These are phyloP conservation scores for Periophthalmus modestus DNA, from an alignment of 2,113 vertebrate genomes.

Conservation along the genomic window DNA sequence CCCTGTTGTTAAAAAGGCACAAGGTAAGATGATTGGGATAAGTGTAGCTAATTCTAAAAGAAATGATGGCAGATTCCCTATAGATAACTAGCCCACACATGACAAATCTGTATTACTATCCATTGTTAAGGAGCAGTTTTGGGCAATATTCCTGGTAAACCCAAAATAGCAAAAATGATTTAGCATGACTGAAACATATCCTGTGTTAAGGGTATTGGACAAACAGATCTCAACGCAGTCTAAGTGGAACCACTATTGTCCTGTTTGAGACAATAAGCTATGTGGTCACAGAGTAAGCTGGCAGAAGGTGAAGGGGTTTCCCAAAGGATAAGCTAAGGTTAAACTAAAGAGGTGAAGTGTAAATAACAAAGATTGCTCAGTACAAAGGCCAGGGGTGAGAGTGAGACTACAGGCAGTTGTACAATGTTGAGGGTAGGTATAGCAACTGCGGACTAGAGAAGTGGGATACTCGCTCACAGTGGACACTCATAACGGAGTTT, in stretches of 20 bases:
- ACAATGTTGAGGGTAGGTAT: not conserved
- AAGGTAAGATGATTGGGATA: constrained; percentile 55
- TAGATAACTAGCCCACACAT: constrained; percentile 26
- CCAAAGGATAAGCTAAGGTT: not conserved
- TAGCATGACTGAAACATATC: not conserved
- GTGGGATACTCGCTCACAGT: not conserved
- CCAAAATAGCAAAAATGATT: constrained; percentile 14
- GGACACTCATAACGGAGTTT: not conserved
- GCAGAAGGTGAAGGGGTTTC: constrained; percentile 11
- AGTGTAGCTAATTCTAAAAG: constrained; percentile 58
- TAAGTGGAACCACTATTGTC: constrained; percentile 30
- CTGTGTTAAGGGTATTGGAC: not conserved
- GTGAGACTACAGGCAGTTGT: not conserved
- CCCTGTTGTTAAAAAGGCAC: constrained; percentile 59
- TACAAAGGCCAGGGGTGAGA: not conserved
- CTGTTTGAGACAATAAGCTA: constrained; percentile 44
- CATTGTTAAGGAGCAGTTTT: not conserved
- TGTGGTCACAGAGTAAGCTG: constrained; percentile 21
- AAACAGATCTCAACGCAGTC: constrained; percentile 13
- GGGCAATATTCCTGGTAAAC: not conserved
- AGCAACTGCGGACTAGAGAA: not conserved
- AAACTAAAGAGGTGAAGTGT: constrained; percentile 7
- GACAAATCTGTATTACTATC: not conserved
- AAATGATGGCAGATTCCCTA: constrained; percentile 58
- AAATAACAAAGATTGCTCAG: constrained; percentile 3